A percentile compares a stretch with the other conserved stretches of the same genome.
Evolutionary conservation across 30 jellyfish, hydroid and myxozoan species (phyloP).

Genomic region (Hydractinia symbiolongicarpus): DNA sequence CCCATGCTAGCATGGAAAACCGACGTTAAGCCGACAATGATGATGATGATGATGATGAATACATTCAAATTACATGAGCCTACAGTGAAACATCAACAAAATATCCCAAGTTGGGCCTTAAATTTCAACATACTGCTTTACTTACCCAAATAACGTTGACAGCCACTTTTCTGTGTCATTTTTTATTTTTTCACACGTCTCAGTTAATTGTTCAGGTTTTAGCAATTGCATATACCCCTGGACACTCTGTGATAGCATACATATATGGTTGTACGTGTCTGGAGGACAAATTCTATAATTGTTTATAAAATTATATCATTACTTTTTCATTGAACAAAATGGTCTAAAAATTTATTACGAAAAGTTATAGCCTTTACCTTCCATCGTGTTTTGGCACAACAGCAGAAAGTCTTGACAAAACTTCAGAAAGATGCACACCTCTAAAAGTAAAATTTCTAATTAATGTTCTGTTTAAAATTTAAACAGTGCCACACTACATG

Average conservation of each 20-base stretch:
- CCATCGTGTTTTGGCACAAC: neutral
- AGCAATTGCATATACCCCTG: slow-evolving; percentile 51
- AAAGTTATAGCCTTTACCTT: neutral
- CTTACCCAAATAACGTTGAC: slow-evolving; percentile 60
- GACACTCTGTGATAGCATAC: slow-evolving; percentile 39
- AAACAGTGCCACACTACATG: too few relatives aligned
- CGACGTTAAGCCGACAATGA: too few relatives aligned
- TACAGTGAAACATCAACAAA: too few relatives aligned
- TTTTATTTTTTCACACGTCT: slow-evolving; percentile 14
- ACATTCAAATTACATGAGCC: too few relatives aligned
- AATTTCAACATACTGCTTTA: too few relatives aligned
- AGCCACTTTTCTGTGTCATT: slow-evolving; percentile 46
- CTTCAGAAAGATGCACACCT: slow-evolving; percentile 20
- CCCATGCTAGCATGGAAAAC: too few relatives aligned
- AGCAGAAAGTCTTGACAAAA: slow-evolving; percentile 18
- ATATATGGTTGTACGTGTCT: slow-evolving; percentile 31
- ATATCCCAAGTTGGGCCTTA: too few relatives aligned
- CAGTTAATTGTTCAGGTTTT: slow-evolving; percentile 10
- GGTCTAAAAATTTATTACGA: too few relatives aligned
- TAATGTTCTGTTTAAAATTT: too few relatives aligned
- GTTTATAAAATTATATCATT: neutral
- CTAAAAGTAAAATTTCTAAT: neutral
- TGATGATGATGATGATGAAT: too few relatives aligned
- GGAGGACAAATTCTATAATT: slow-evolving; percentile 5
- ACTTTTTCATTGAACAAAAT: neutral